phyloP scores from a whole-genome alignment of 2,113 vertebrate species.

The Antechinus flavipes region DNA sequence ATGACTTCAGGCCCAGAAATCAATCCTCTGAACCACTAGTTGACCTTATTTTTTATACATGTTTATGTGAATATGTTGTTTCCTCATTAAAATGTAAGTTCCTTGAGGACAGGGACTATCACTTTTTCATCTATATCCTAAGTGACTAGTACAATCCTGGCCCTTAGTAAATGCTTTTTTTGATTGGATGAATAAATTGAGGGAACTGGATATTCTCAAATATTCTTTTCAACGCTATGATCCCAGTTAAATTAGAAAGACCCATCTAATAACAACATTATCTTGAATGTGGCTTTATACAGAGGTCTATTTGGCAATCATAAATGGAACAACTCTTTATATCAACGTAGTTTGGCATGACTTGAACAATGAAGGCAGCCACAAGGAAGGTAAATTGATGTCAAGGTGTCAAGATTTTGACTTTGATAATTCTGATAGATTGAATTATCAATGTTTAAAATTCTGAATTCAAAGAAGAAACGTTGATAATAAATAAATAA shows the following conservation, averaged over 20 bases:
- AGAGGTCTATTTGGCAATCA: background rate
- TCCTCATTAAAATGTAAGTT: background rate
- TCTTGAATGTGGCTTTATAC: background rate
- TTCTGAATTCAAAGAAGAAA: slow-evolving; percentile 23
- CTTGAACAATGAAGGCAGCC: background rate
- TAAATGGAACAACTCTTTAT: background rate
- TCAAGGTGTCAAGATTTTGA: background rate
- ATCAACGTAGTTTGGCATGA: background rate
- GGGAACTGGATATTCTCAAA: background rate
- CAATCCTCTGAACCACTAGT: background rate
- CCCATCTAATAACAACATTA: background rate
- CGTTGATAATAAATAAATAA: too few species aligned
- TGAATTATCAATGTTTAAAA: background rate
- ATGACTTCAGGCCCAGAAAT: background rate
- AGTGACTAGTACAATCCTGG: background rate
- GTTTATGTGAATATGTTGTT: background rate
- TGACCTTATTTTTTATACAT: background rate
- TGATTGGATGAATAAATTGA: background rate
- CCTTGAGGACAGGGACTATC: background rate
- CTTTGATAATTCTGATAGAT: background rate
- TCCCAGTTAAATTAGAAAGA: background rate
- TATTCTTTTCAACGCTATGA: background rate
- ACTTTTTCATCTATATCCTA: background rate
- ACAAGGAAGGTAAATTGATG: background rate
- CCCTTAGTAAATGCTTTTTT: background rate